Evolutionary conservation across 1,140 invertebrate genomes (phyloP).

Genomic region (Drosophila murphyi): DNA sequence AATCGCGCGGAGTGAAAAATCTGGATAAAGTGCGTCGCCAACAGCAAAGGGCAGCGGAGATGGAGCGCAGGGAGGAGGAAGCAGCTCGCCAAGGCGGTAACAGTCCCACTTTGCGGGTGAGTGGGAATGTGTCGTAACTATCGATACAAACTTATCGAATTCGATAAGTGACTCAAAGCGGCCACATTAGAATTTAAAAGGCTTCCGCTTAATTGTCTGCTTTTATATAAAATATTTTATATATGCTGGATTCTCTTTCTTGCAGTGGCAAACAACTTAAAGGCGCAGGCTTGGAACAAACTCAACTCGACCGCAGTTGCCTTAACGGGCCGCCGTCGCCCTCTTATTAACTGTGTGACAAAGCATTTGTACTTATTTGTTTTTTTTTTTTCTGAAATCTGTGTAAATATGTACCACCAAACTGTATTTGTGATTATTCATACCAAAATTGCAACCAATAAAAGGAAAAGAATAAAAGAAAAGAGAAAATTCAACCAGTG

Average conservation of each 20-base stretch:
- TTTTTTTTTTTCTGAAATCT: constrained; percentile 17
- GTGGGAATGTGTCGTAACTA: constrained; percentile 13
- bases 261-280: constrained; percentile 64
- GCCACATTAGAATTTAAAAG: neutral
- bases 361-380: constrained; percentile 26
- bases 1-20: constrained; percentile 75
- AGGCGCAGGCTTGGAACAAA: neutral
- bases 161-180: constrained; percentile 2
- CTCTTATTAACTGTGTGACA: constrained; percentile 6
- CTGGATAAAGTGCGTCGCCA: constrained; percentile 71
- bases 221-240: neutral
- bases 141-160: neutral
- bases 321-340: constrained; percentile 7
- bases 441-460: constrained; percentile 34
- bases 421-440: constrained; percentile 34
- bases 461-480: constrained; percentile 15
- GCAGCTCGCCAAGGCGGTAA: constrained; percentile 69
- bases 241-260: neutral
- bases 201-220: neutral
- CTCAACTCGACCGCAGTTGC: constrained; percentile 14
- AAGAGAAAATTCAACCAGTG: constrained; percentile 37
- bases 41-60: constrained; percentile 60
- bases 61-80: constrained; percentile 66
- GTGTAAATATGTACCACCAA: constrained; percentile 32
- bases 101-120: constrained; percentile 61